Base-by-base conservation (phyloP, 1,140 invertebrate genomes). In the Aphaenogaster rudis region DNA sequence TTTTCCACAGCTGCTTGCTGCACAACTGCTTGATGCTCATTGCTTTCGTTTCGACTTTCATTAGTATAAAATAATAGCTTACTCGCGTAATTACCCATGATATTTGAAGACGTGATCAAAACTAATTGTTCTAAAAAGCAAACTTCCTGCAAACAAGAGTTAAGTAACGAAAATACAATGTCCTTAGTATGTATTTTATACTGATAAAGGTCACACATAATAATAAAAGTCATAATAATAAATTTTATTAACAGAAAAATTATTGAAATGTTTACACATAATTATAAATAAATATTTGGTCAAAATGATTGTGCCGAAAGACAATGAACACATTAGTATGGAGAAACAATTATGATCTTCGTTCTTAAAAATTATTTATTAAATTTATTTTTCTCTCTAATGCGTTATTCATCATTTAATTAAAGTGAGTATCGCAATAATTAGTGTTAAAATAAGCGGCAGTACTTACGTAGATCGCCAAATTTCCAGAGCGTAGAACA, bases 41-140 rank as follows among this genome's bases (percentile, higher is more conserved):
- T 88, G 39, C 42, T 50, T 59, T 86, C 84, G 9, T 79, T 76
- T 63, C 77, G 87, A n/a, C n/a, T 64, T 17, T 90, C 86, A 50
- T 66, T 74, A n/a, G 90, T 33, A 15, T 77, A 86, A 57, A 57
- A 54, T 36, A 92, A 84, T n/a, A 90, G 82, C 61, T 93, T 93
- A 39, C 48, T 91, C 3, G 81, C 13, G 5, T 88, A 93, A 90
- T 89, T 93, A 5, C 93, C 93, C 93, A 93, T 93, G 57, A 57
- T 74, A 33, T 42, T n/a, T 52, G 28, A 39, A 50, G 0, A 54
- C 5, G 11, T 17, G 3, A n/a, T 36, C 28, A 78, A 33, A 39
- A 42, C 4, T 28, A 59, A 42, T 61, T 9, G 3, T 66, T 66
- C n/a, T 6, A 61, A 36, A 36, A 36, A 66, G 7, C 9, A 3